Evolutionary conservation across 2,888 invertebrate species (phyloP).

Genomic region (Pimpla rufipes): DNA sequence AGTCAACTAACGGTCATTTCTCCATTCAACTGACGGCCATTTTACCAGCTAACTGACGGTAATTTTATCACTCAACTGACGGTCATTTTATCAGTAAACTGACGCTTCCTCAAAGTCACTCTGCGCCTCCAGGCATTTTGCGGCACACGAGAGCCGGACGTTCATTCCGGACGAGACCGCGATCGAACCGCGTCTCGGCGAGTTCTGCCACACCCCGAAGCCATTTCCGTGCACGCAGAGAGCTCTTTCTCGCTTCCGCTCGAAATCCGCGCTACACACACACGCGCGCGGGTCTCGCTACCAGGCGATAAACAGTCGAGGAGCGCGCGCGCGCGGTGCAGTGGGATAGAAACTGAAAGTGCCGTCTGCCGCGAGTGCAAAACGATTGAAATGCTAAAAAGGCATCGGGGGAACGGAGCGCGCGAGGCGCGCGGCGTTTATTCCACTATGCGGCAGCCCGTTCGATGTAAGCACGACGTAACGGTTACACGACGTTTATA

Average conservation of each 20-base stretch:
- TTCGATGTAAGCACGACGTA: constrained; percentile 21
- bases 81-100: no score
- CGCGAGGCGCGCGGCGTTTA: not conserved
- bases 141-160: no score
- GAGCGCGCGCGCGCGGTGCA: not conserved
- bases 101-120: no score
- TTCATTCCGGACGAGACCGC: constrained; percentile 25
- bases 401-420: not conserved
- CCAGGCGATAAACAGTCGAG: not conserved
- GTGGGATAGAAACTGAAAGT: constrained; percentile 72
- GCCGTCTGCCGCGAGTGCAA: constrained; percentile 41
- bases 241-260: constrained; percentile 64
- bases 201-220: constrained; percentile 69
- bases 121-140: no score
- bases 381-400: constrained; percentile 38
- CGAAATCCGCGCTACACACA: not conserved
- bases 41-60: no score
- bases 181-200: constrained; percentile 59
- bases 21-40: no score
- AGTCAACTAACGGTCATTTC: no score
- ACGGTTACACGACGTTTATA: not conserved
- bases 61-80: no score
- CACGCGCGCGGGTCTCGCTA: not conserved
- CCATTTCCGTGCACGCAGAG: constrained; percentile 71
- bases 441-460: not conserved